Conservation (phyloP, 2,797 vertebrate genomes). For the Enoplosus armatus region DNA sequence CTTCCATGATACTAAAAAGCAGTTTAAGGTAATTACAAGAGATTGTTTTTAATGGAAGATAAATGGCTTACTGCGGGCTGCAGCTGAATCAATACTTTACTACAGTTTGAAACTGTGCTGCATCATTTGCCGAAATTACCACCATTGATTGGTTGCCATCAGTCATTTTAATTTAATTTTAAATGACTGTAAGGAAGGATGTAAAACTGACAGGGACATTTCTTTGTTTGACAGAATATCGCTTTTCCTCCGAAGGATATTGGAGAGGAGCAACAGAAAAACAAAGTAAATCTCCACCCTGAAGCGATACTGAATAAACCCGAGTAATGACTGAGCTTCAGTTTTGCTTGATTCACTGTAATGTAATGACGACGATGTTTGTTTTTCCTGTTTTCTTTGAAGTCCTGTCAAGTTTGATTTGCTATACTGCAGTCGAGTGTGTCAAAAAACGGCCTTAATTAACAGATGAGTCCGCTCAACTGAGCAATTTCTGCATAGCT, state of each 20-base stretch:
- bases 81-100: slow-evolving; percentile 74
- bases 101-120: slow-evolving; percentile 67
- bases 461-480: slow-evolving; percentile 20
- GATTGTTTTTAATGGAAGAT: slow-evolving; percentile 75
- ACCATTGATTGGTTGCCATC: slow-evolving; percentile 74
- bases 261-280: slow-evolving; percentile 30
- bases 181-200: slow-evolving; percentile 71
- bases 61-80: slow-evolving; percentile 72
- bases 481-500: slow-evolving; percentile 30
- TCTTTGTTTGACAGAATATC: slow-evolving; percentile 49
- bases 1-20: slow-evolving; percentile 53
- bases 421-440: not conserved
- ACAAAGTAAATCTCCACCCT: slow-evolving; percentile 43
- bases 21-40: slow-evolving; percentile 70
- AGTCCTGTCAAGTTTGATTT: slow-evolving; percentile 43
- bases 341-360: slow-evolving; percentile 27
- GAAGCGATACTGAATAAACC: slow-evolving; percentile 57
- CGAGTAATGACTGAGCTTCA: slow-evolving; percentile 46
- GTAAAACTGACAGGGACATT: slow-evolving; percentile 49
- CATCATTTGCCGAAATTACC: slow-evolving; percentile 79
- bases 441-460: slow-evolving; percentile 38
- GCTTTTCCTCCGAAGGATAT: slow-evolving; percentile 34
- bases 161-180: slow-evolving; percentile 78
- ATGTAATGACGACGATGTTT: slow-evolving; percentile 19
- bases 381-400: slow-evolving; percentile 34